Percentiles rank a stretch among this genome's conserved stretches.
Evolutionary conservation across 1,140 invertebrate species (phyloP).

Genomic region (Atopsyche davidsoni): DNA sequence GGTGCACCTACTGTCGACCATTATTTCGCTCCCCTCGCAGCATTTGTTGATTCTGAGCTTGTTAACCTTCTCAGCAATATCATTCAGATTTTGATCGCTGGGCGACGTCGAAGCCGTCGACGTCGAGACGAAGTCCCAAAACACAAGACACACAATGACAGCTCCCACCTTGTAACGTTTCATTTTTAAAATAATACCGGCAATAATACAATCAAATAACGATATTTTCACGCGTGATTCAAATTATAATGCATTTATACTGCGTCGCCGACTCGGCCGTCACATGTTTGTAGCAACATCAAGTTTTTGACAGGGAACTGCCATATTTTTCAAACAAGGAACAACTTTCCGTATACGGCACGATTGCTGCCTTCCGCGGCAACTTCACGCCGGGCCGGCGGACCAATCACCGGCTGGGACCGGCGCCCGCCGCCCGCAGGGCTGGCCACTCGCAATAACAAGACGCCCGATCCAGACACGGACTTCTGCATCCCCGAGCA

Average conservation of each 20-base stretch:
- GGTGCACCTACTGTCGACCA: slow-evolving; percentile 60
- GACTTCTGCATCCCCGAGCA: no score
- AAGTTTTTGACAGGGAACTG: slow-evolving; percentile 4
- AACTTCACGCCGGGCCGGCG: background rate
- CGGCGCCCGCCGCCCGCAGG: no score
- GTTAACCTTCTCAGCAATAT: slow-evolving; percentile 39
- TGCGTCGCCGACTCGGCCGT: background rate
- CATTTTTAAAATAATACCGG: slow-evolving; percentile 14
- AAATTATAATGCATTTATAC: background rate
- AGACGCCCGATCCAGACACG: no score
- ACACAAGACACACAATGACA: slow-evolving; percentile 12
- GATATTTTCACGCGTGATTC: background rate
- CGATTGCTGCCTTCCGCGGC: background rate
- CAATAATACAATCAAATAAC: background rate
- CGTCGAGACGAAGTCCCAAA: background rate
- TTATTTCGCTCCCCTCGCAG: slow-evolving; percentile 64
- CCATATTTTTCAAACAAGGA: slow-evolving; percentile 8
- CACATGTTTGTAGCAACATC: background rate
- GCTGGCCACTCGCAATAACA: no score
- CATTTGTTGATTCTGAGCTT: slow-evolving; percentile 64
- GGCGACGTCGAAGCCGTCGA: background rate
- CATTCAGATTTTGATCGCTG: slow-evolving; percentile 36
- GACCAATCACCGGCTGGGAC: background rate
- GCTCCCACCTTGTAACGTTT: slow-evolving; percentile 3
- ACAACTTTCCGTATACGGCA: background rate